Conservation (phyloP, 2,888 invertebrate genomes). For the Drosophila peninsularis region DNA sequence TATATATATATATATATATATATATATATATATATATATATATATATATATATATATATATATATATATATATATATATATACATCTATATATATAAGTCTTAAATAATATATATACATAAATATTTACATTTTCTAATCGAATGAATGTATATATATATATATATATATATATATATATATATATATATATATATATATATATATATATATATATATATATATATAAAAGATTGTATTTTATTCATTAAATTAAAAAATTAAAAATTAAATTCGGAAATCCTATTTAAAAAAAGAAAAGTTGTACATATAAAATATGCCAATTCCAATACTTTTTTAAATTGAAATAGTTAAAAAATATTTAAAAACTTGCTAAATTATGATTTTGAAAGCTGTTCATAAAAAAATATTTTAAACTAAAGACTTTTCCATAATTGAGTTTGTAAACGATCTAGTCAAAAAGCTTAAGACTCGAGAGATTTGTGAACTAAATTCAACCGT, state of each 20-base stretch:
- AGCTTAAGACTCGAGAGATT: not conserved
- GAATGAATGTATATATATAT: not conserved
- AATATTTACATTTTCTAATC: not conserved
- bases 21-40: too few species aligned
- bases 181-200: constrained; percentile 6
- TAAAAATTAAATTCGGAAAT: not conserved
- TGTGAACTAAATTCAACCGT: too few species aligned
- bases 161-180: not conserved
- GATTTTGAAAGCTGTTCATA: not conserved
- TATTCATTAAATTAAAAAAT: not conserved
- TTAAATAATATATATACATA: constrained; percentile 6
- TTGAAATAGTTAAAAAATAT: not conserved
- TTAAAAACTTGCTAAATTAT: not conserved
- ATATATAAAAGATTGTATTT: not conserved
- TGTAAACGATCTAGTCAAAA: constrained; percentile 1
- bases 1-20: constrained; percentile 1
- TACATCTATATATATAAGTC: not conserved
- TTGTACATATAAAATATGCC: constrained; percentile 2
- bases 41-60: too few species aligned
- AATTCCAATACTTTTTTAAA: not conserved
- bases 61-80: too few species aligned
- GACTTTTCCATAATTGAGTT: too few species aligned
- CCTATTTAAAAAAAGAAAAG: not conserved
- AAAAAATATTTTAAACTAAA: too few species aligned
- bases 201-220: not conserved